Percentiles rank a stretch among this genome's conserved stretches.
Conservation (phyloP, 2,797 vertebrate species). For the Champsocephalus esox region DNA sequence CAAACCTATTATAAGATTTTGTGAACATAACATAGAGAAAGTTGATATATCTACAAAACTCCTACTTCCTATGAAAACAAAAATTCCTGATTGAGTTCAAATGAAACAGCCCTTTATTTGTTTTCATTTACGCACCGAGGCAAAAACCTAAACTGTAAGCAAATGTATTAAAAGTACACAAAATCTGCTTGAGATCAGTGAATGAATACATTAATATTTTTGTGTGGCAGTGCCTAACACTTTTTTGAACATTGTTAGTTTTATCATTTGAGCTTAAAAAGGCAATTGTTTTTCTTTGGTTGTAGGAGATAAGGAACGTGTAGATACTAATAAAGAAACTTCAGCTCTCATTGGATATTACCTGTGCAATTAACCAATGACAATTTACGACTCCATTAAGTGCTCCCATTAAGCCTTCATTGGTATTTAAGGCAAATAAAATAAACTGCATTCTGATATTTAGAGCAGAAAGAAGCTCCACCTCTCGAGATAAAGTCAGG, state of each 20-base stretch:
- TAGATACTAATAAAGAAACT: neutral
- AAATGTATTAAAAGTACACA: neutral
- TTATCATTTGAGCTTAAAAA: neutral
- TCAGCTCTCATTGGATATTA: neutral
- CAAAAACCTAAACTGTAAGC: neutral
- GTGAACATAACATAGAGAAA: neutral
- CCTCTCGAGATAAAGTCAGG: neutral
- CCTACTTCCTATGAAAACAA: neutral
- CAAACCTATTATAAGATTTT: neutral
- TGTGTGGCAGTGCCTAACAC: neutral
- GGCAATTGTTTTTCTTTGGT: neutral
- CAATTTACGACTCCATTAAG: constrained; percentile 17
- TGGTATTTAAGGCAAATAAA: constrained; percentile 28
- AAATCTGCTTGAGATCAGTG: neutral
- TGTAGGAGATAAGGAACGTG: neutral
- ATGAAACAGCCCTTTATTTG: neutral
- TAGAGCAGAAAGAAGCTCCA: constrained; percentile 14
- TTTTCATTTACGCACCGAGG: neutral
- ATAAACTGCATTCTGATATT: constrained; percentile 10
- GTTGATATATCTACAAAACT: neutral
- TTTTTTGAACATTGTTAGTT: neutral
- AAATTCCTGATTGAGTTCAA: neutral
- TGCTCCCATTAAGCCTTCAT: constrained; percentile 25
- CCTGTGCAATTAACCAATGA: constrained; percentile 10
- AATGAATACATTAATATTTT: neutral